Conservation (phyloP, 2,113 vertebrate genomes). For the Hymenochirus boettgeri region DNA sequence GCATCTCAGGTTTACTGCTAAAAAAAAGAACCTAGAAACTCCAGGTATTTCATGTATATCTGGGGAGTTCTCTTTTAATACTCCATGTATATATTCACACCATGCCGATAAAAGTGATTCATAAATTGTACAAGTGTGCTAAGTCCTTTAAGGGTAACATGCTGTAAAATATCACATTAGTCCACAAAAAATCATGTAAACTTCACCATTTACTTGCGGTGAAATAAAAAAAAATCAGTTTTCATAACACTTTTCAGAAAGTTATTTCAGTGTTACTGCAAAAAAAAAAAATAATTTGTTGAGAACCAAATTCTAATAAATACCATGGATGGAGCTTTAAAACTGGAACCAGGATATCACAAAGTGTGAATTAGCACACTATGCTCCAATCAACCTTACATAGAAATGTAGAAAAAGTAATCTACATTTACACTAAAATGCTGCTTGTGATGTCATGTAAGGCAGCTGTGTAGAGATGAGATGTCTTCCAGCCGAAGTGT, state of each 20-base stretch:
- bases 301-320: slow-evolving; percentile 60
- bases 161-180: slow-evolving; percentile 53
- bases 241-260: slow-evolving; percentile 55
- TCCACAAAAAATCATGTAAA: slow-evolving; percentile 59
- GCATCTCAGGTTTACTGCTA: too few relatives aligned
- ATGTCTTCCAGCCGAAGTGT: not conserved
- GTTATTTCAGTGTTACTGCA: slow-evolving; percentile 59
- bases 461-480: slow-evolving; percentile 20
- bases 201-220: slow-evolving; percentile 59
- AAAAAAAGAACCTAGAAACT: too few relatives aligned
- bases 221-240: slow-evolving; percentile 51
- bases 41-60: too few relatives aligned
- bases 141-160: slow-evolving; percentile 46
- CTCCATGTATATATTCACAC: not conserved
- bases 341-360: slow-evolving; percentile 44
- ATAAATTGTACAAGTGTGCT: not conserved
- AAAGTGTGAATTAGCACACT: not conserved
- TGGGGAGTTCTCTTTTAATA: too few relatives aligned
- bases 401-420: not conserved
- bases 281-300: slow-evolving; percentile 61
- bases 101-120: not conserved
- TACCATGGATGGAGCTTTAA: slow-evolving; percentile 55
- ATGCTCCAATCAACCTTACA: not conserved
- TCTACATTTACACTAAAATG: not conserved
- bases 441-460: not conserved